These are phyloP conservation scores for Tiaroga cobitis DNA, from an alignment of 2,797 vertebrate genomes.

Conservation along the genomic window DNA sequence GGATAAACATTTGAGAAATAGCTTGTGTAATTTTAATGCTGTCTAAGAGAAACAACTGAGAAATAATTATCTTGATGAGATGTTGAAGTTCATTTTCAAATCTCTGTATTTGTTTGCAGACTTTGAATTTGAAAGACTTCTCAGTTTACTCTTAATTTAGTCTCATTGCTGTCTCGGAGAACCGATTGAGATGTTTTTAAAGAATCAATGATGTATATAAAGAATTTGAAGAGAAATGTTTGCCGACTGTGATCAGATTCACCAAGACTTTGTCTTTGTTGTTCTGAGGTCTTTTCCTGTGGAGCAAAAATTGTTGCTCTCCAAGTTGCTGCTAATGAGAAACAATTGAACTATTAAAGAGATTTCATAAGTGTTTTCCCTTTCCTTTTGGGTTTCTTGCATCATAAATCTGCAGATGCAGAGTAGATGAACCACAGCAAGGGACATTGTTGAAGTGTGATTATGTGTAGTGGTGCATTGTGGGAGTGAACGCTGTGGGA, in stretches of 20 bases:
- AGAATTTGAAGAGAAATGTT: neutral
- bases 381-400: neutral
- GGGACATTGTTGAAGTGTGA: neutral
- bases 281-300: neutral
- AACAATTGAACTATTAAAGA: neutral
- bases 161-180: neutral
- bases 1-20: neutral
- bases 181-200: neutral
- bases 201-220: too few relatives aligned
- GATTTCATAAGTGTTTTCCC: neutral
- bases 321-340: neutral
- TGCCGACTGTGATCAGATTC: neutral
- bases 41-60: neutral
- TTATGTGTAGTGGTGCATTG: neutral
- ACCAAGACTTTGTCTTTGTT: neutral
- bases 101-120: too few relatives aligned
- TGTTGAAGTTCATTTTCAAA: neutral
- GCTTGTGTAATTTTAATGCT: neutral
- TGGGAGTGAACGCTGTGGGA: conserved; percentile 63
- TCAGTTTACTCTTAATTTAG: neutral
- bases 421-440: neutral
- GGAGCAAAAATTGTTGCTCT: neutral
- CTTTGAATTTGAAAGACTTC: neutral
- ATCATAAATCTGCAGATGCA: neutral
- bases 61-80: neutral